Percentiles rank a stretch among this genome's conserved stretches.
Conservation (phyloP, 2,888 invertebrate species). For the Eupithecia subumbrata region DNA sequence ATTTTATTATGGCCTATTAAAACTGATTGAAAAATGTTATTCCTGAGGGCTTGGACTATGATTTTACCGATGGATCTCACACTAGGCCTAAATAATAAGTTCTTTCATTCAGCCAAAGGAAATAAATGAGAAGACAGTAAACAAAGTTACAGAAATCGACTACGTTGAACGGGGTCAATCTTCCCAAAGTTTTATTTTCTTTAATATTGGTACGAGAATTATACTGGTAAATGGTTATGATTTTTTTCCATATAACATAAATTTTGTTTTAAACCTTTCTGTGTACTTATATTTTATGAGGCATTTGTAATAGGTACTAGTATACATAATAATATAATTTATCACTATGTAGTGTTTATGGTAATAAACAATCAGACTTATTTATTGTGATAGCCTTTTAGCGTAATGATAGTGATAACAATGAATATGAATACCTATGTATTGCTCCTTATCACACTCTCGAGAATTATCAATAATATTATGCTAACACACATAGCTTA, state of each 20-base stretch:
- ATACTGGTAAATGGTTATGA: neutral
- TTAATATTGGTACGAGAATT: too few relatives aligned
- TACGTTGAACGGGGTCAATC: too few relatives aligned
- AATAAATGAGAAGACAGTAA: too few relatives aligned
- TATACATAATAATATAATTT: neutral
- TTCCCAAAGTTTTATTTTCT: too few relatives aligned
- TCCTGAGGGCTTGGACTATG: too few relatives aligned
- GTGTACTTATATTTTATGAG: neutral
- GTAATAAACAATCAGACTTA: neutral
- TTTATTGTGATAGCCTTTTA: constrained; percentile 4
- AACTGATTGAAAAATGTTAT: too few relatives aligned
- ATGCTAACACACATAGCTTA: neutral
- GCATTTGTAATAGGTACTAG: neutral
- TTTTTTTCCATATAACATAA: neutral
- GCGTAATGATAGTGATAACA: neutral
- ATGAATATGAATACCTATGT: neutral
- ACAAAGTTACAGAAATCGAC: too few relatives aligned
- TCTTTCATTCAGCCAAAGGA: too few relatives aligned
- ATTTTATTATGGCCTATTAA: too few relatives aligned
- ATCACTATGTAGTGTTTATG: neutral
- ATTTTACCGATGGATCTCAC: too few relatives aligned
- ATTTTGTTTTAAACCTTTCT: neutral
- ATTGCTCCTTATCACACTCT: neutral
- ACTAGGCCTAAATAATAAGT: too few relatives aligned
- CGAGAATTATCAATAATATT: neutral